Evolutionary conservation across 2,797 vertebrate species (phyloP), one percentile per base, ranked within the genome.

Genomic region (Dendrocincla fuliginosa): DNA sequence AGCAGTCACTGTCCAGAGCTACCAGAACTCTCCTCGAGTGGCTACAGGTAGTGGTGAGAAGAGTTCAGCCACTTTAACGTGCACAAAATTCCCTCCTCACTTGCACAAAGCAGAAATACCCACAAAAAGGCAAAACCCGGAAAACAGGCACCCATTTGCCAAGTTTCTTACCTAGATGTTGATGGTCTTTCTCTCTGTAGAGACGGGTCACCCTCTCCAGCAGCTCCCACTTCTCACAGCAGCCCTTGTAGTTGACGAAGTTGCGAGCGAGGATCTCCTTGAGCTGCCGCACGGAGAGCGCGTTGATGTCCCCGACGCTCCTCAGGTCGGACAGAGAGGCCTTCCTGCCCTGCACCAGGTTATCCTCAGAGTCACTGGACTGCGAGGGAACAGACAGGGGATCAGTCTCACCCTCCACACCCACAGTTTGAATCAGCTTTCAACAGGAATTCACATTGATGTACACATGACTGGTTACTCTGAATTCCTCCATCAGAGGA

Each of bases 221-320:
- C 97, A 99, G 98, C 97, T 99, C 99, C 99, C 99, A 99, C 95
- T 99, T 99, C 89, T 99, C 99, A 91, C 99, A 99, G 98, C 99
- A 99, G 97, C 99, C 99, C 95, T 99, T 99, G 96, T 99, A 99
- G 98, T 99, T 97, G 39, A 99, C 99, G 4, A 99, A 99, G 98
- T 99, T 99, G 49, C 99, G 98, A 61, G 99, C 99, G 6, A 99
- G 98, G 76, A 99, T 99, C 93, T 99, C 99, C 95, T 99, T 99
- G 84, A 99, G 98, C 97, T 99, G 99, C 6, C 99, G 98, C 59
- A 99, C 99, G 0, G 98, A 99, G 53, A 99, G 98, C 3, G 90
- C 97, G 39, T 98, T 98, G 4, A 99, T 98, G 96, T 99, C 99
- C 3, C 98, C 98, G 17, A 97, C n/a, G 33, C 98, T 93, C 1